Percentiles rank a stretch among this genome's conserved stretches.
Conservation (phyloP, 2,113 vertebrate genomes). For the Thermophis baileyi region DNA sequence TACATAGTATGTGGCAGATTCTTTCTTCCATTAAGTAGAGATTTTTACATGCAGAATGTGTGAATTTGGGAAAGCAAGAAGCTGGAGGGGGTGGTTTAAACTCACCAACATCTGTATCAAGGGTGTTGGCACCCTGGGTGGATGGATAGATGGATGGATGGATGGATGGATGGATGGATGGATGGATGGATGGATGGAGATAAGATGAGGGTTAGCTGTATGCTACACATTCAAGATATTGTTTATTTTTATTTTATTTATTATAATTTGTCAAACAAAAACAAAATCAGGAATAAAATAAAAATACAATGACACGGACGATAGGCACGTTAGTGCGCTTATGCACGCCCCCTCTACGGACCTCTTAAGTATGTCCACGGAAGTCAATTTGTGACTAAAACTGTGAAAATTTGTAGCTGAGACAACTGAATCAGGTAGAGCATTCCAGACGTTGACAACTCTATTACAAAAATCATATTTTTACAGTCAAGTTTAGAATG, state of each 20-base stretch:
- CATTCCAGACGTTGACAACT: too few relatives aligned
- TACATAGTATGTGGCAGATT: neutral
- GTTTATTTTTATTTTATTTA: neutral
- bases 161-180: neutral
- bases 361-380: too few relatives aligned
- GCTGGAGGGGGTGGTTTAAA: neutral
- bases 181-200: neutral
- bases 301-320: too few relatives aligned
- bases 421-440: too few relatives aligned
- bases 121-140: neutral
- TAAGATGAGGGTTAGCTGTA: neutral
- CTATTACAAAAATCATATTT: too few relatives aligned
- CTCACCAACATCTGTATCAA: neutral
- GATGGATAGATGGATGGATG: neutral
- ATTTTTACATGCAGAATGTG: neutral
- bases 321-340: too few relatives aligned
- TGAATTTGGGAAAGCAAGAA: neutral
- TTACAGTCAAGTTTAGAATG: too few relatives aligned
- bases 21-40: neutral
- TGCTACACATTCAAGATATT: neutral
- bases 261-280: too few relatives aligned
- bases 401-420: too few relatives aligned
- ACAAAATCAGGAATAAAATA: too few relatives aligned
- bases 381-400: too few relatives aligned
- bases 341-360: too few relatives aligned